These are phyloP conservation scores for Alethe castanea DNA, from an alignment of 2,113 vertebrate species.

Conservation along the genomic window DNA sequence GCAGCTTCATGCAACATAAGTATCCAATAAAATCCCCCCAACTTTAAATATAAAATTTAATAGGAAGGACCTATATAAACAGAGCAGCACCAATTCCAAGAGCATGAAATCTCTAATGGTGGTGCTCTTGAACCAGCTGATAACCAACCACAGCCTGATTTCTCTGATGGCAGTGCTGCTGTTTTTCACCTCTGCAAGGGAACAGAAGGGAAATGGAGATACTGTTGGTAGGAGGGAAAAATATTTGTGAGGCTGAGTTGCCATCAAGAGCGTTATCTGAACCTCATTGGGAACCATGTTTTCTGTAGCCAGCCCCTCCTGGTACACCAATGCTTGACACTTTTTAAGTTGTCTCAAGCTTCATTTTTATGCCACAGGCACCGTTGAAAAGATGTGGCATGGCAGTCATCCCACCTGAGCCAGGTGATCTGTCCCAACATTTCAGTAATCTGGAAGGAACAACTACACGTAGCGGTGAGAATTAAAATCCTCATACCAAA, in stretches of 20 bases:
- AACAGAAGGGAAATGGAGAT: background rate
- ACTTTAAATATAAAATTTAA: background rate
- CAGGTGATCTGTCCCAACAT: background rate
- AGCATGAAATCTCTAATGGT: background rate
- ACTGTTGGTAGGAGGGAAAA: background rate
- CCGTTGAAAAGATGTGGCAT: background rate
- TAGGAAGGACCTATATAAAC: background rate
- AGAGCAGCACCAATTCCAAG: background rate
- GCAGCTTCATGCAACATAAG: background rate
- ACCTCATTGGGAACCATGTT: background rate
- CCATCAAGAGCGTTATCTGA: background rate
- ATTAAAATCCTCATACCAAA: background rate
- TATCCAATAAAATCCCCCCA: background rate
- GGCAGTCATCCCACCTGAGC: background rate
- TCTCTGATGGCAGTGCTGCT: background rate
- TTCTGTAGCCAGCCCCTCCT: background rate
- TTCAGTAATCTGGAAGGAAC: background rate
- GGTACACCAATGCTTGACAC: background rate
- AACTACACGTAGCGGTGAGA: background rate
- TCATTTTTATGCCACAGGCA: background rate
- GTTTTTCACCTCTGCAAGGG: background rate
- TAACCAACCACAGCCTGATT: background rate
- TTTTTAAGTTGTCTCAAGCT: background rate
- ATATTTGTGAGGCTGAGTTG: fast-evolving
- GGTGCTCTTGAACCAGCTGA: background rate